phyloP scores from a whole-genome alignment of 1,140 invertebrate species.

The Atta texana region DNA sequence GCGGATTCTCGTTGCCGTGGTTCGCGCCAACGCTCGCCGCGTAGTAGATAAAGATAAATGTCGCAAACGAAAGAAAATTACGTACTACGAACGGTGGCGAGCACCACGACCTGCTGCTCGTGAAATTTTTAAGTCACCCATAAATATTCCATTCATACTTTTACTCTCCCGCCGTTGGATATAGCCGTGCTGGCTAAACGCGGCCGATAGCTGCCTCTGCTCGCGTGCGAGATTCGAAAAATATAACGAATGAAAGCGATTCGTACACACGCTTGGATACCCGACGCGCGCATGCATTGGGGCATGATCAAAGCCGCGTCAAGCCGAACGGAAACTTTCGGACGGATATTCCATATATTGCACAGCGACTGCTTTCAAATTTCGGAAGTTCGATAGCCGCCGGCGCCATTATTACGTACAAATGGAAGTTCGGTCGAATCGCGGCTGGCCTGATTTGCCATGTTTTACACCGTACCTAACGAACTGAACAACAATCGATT shows the following conservation, averaged over 20 bases:
- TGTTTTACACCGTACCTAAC: conserved; percentile 59
- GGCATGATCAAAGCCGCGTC: conserved; percentile 63
- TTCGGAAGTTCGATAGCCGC: conserved; percentile 66
- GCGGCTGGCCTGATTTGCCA: conserved; percentile 66
- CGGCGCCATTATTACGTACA: conserved; percentile 67
- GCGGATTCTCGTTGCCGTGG: conserved; percentile 43
- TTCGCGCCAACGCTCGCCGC: conserved; percentile 11
- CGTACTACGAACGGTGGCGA: conserved; percentile 36
- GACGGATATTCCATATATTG: conserved; percentile 72
- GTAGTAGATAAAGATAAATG: conserved; percentile 54
- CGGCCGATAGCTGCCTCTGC: not conserved
- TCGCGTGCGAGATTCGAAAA: conserved; percentile 40
- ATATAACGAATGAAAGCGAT: conserved; percentile 40
- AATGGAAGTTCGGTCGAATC: conserved; percentile 68
- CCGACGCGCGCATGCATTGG: not conserved
- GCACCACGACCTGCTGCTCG: conserved; percentile 34
- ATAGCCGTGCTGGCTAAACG: conserved; percentile 26
- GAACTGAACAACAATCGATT: conserved; percentile 67
- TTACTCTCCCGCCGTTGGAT: conserved; percentile 35
- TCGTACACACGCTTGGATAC: not conserved
- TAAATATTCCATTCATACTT: conserved; percentile 64
- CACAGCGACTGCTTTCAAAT: conserved; percentile 59
- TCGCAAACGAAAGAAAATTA: conserved; percentile 62
- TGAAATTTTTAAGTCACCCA: conserved; percentile 60
- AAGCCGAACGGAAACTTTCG: conserved; percentile 61